Conservation (phyloP, 1,140 invertebrate species). For the Dendrolimus punctatus region DNA sequence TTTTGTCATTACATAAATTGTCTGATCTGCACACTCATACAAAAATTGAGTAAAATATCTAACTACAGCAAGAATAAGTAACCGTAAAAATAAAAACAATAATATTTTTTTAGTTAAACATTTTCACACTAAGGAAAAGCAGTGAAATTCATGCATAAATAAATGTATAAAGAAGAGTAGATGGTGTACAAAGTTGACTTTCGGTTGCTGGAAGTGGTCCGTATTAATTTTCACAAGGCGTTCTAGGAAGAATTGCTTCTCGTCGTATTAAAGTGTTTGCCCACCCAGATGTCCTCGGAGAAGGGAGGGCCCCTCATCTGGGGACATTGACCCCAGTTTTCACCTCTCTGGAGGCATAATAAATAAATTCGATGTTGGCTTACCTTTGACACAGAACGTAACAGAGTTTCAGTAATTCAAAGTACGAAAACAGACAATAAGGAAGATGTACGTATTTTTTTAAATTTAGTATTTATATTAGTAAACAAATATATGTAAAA, state of each 20-base stretch:
- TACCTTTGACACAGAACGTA: no score
- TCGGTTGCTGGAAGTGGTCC: constrained; percentile 3
- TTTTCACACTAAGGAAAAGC: not conserved
- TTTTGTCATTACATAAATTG: no score
- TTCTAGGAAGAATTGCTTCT: constrained; percentile 17
- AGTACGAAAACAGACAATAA: no score
- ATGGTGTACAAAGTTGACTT: not conserved
- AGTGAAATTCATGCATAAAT: constrained; percentile 1
- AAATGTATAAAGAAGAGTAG: not conserved
- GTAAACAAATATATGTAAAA: no score
- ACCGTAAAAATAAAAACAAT: not conserved
- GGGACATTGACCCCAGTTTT: constrained; percentile 4
- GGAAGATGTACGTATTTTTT: not conserved
- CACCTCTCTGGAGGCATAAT: constrained; percentile 15
- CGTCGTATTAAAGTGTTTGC: constrained; percentile 26
- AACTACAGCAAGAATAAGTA: not conserved
- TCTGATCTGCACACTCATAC: no score
- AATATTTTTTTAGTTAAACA: constrained; percentile 2
- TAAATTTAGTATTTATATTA: constrained; percentile 4
- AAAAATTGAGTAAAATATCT: constrained; percentile 2
- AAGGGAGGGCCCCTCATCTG: constrained; percentile 3
- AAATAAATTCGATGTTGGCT: constrained; percentile 10
- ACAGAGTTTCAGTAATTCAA: no score
- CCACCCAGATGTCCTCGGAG: constrained; percentile 16
- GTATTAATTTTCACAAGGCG: constrained; percentile 19